phyloP scores from a whole-genome alignment of 2,888 invertebrate species.

The Athalia cordata region DNA sequence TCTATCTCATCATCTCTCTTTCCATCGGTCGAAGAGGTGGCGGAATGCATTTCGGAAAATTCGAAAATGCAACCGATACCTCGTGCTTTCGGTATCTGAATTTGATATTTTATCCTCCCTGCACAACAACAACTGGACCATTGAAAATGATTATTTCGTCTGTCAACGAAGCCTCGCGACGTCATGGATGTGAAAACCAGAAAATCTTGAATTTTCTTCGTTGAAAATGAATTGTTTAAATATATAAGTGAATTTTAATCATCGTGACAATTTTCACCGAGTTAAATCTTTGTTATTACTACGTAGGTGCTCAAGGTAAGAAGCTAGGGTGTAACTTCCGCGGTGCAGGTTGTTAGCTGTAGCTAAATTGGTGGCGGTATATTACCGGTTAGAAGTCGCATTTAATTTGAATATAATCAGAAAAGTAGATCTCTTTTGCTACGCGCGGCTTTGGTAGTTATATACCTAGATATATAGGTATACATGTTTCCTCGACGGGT shows the following conservation, averaged over 20 bases:
- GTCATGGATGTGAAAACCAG: too few relatives aligned
- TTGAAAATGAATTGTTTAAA: too few relatives aligned
- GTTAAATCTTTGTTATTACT: slow-evolving; percentile 42
- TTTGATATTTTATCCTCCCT: slow-evolving; percentile 63
- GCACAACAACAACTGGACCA: background rate
- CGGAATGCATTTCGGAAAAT: slow-evolving; percentile 68
- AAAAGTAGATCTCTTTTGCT: slow-evolving; percentile 66
- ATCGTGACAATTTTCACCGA: slow-evolving; percentile 38
- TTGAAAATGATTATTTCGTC: background rate
- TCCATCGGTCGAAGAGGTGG: background rate
- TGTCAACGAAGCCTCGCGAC: too few relatives aligned
- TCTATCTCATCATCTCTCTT: too few relatives aligned
- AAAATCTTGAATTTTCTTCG: too few relatives aligned
- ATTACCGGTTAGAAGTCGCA: slow-evolving; percentile 71
- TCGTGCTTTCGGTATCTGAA: slow-evolving; percentile 70
- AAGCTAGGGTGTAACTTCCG: slow-evolving; percentile 60
- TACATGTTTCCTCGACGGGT: slow-evolving; percentile 62
- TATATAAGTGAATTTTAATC: background rate
- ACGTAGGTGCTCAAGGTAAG: slow-evolving; percentile 55
- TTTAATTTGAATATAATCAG: slow-evolving; percentile 74
- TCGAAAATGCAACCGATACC: slow-evolving; percentile 72
- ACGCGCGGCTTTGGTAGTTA: too few relatives aligned
- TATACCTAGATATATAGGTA: too few relatives aligned
- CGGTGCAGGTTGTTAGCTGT: slow-evolving; percentile 64
- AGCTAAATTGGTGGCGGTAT: slow-evolving; percentile 73